Base-by-base conservation (phyloP, 2,888 invertebrate genomes). In the Plemyria rubiginata region DNA sequence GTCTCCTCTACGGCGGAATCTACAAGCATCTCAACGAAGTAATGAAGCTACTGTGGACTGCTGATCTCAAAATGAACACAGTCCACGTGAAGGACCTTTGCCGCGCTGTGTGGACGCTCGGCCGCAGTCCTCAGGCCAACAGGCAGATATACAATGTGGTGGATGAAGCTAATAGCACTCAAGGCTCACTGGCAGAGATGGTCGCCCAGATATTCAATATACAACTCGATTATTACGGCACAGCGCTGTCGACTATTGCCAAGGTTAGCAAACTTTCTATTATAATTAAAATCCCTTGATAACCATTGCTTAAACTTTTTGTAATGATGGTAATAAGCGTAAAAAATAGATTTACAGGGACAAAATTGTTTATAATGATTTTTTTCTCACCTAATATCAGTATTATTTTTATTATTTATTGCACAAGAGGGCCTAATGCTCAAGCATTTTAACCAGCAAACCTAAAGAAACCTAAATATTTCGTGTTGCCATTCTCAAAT, bases 21-120 rank as follows among this genome's bases (percentile, higher is more conserved):
- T 98, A 98, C 88, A 97, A 97, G 81, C 95, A 97, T 80, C 92
- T 98, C 36, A 95, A 95, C 41, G 97, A 98, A 87, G 96, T 97
- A 69, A 98, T 98, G 98, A 97, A 98, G 86, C 93, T 98, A 40
- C 92, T 98, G 22, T 98, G 98, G 98, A 97, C 96, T 45, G 95
- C 96, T 11, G 95, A 96, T 65, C 93, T 98, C 70, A 95, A 95
- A 79, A 94, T 97, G 91, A 97, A 98, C 88, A 98, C 98, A 0
- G 95, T 98, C 28, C 97, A 98, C 84, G 97, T 98, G 0, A 84
- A 90, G 16, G 98, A 98, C 88, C 94, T 97, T n/a, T 96, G 96
- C 79, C 93, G 95, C 58, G 98, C 97, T 0, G 94, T 96, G 66
- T 97, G 97, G 96, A 94, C 95, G 69, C 90, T 98, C 22, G 93